phyloP scores from a whole-genome alignment of 1,140 invertebrate genomes.

The Danaus melanippus region DNA sequence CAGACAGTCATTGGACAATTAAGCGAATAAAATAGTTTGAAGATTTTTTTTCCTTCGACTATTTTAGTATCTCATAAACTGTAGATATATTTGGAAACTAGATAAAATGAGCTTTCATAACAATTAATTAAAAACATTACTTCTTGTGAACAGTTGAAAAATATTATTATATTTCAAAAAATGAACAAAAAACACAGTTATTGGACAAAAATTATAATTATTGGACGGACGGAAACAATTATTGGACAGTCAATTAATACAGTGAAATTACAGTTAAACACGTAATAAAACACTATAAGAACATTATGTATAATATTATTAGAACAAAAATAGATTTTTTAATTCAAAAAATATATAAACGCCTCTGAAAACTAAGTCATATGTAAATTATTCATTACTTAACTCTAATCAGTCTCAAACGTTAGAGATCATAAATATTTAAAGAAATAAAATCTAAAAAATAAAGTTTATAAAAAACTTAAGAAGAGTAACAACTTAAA shows the following conservation, averaged over 20 bases:
- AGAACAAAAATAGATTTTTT: conserved; percentile 2
- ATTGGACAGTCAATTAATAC: conserved; percentile 6
- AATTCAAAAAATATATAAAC: neutral
- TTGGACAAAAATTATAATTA: conserved; percentile 9
- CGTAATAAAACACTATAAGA: conserved; percentile 6
- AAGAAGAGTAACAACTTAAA: too few species aligned
- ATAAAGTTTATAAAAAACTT: too few species aligned
- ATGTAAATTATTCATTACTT: too few species aligned
- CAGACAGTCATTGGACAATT: too few species aligned
- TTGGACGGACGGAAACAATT: conserved; percentile 5
- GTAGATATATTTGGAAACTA: conserved; percentile 10
- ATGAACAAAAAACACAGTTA: conserved; percentile 7
- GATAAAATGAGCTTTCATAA: conserved; percentile 9
- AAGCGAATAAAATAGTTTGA: too few species aligned
- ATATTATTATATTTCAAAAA: conserved; percentile 5
- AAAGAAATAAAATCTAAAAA: too few species aligned
- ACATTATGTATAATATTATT: conserved; percentile 1
- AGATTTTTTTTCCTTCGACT: too few species aligned
- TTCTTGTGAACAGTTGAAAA: conserved; percentile 4
- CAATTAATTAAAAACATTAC: conserved; percentile 5
- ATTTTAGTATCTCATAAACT: too few species aligned
- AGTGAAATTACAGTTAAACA: conserved; percentile 7
- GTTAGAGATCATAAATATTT: neutral
- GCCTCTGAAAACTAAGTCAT: too few species aligned
- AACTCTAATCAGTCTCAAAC: neutral